These are phyloP conservation scores for Luehdorfia chinensis DNA, from an alignment of 1,140 invertebrate genomes.

Conservation along the genomic window DNA sequence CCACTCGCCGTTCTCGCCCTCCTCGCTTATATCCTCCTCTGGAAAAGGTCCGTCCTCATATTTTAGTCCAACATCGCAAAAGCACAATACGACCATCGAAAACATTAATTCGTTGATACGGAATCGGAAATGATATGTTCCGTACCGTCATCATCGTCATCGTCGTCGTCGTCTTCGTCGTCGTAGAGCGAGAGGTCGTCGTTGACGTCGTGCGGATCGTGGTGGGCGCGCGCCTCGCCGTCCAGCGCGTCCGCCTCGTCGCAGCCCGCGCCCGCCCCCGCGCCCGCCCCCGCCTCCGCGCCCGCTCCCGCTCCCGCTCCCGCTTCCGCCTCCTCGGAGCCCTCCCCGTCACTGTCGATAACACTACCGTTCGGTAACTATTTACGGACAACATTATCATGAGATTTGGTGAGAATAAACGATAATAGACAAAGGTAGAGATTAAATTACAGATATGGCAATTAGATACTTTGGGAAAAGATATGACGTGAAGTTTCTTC, in stretches of 20 bases:
- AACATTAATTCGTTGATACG: too few relatives aligned
- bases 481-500: too few relatives aligned
- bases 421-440: too few relatives aligned
- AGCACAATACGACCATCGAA: too few relatives aligned
- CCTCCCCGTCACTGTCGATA: constrained; percentile 54
- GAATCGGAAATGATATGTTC: too few relatives aligned
- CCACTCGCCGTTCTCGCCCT: constrained; percentile 11
- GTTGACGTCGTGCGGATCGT: constrained; percentile 15
- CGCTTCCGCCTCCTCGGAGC: constrained; percentile 9
- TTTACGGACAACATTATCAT: too few relatives aligned
- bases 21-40: constrained; percentile 13
- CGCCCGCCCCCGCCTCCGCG: constrained; percentile 1
- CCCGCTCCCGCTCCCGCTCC: background rate
- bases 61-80: too few relatives aligned
- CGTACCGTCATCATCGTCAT: constrained; percentile 12
- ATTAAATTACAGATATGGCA: too few relatives aligned
- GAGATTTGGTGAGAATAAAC: too few relatives aligned
- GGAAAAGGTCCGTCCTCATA: background rate
- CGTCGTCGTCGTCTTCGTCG: constrained; percentile 38
- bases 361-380: constrained; percentile 87
- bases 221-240: background rate
- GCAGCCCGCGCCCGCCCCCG: background rate
- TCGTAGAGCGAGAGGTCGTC: constrained; percentile 46
- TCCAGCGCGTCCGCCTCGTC: constrained; percentile 11
- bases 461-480: too few relatives aligned